phyloP scores from a whole-genome alignment of 2,888 invertebrate species.

The Clistopyga incitator region DNA sequence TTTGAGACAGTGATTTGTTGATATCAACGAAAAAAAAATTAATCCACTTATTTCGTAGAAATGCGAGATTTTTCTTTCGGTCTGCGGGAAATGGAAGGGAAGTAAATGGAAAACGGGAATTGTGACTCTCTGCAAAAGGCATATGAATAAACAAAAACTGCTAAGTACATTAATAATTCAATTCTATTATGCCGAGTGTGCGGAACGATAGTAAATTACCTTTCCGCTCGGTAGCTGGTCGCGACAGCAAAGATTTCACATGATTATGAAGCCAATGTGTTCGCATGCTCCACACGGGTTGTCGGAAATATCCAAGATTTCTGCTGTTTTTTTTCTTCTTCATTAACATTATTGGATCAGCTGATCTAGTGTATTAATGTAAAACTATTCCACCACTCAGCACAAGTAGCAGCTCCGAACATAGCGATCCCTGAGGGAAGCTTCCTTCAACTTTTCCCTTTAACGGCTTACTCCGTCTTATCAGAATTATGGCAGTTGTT shows the following conservation, averaged over 20 bases:
- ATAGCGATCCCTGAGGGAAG: neutral
- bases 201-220: neutral
- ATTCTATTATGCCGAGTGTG: conserved; percentile 2
- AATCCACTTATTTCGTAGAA: no score
- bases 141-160: no score
- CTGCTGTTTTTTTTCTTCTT: neutral
- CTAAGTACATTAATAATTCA: conserved; percentile 22
- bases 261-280: neutral
- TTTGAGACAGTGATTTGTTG: no score
- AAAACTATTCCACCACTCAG: neutral
- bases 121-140: no score
- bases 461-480: conserved; percentile 12
- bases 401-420: neutral
- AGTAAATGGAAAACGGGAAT: no score
- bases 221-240: neutral
- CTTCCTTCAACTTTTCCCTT: neutral
- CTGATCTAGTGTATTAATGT: neutral
- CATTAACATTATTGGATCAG: neutral
- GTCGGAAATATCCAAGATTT: neutral
- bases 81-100: no score
- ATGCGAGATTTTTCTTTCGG: no score
- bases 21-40: no score
- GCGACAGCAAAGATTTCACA: neutral
- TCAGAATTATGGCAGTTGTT: conserved; percentile 13
- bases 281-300: neutral